A percentile compares a stretch with the other conserved stretches of the same genome.
These are phyloP conservation scores for Acronicta alni DNA, from an alignment of 2,888 invertebrate species.

Conservation along the genomic window DNA sequence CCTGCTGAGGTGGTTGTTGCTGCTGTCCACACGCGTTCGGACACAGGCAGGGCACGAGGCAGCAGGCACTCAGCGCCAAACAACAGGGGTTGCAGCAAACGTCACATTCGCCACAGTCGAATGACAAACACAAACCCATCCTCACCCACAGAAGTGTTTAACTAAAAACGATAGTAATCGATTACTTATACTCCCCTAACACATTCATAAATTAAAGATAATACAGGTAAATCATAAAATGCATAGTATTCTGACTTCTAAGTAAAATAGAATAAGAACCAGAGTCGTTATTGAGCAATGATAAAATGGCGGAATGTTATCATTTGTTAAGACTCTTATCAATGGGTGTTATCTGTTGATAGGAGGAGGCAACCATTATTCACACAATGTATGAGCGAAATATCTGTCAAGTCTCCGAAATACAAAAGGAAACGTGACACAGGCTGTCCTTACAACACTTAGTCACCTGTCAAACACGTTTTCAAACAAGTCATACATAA, in stretches of 20 bases:
- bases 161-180: conserved; percentile 67
- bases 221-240: conserved; percentile 9
- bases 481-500: neutral
- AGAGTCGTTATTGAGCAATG: conserved; percentile 42
- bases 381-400: conserved; percentile 24
- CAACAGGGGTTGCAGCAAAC: conserved; percentile 83
- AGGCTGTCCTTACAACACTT: neutral
- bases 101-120: conserved; percentile 83
- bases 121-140: conserved; percentile 84
- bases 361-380: conserved; percentile 52
- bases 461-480: neutral
- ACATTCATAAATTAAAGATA: conserved; percentile 14
- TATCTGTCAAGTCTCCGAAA: conserved; percentile 28
- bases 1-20: conserved; percentile 74
- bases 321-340: conserved; percentile 62
- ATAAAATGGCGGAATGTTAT: conserved; percentile 63
- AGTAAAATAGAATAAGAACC: conserved; percentile 42
- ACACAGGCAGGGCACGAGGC: conserved; percentile 81
- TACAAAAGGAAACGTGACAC: conserved; percentile 29
- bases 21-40: conserved; percentile 85
- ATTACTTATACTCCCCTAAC: conserved; percentile 33
- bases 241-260: conserved; percentile 42
- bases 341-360: conserved; percentile 68
- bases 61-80: conserved; percentile 81
- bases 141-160: conserved; percentile 61